Conservation (phyloP, 2,797 vertebrate genomes). For the Malacoctenus gilli region DNA sequence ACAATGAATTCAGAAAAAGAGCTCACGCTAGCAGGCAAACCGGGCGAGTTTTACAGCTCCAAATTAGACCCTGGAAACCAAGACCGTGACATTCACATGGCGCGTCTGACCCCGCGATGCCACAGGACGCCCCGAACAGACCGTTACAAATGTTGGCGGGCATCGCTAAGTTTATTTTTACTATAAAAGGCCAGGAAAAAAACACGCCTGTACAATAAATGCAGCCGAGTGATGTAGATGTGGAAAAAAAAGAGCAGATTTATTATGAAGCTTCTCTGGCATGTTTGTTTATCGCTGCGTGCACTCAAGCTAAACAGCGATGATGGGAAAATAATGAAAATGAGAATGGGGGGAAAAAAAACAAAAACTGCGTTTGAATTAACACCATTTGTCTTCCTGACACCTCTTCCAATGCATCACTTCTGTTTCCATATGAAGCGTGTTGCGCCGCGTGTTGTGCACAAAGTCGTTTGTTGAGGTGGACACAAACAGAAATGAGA, state of each 20-base stretch:
- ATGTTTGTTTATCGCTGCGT: slow-evolving; percentile 27
- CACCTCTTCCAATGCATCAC: slow-evolving; percentile 12
- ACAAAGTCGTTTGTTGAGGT: slow-evolving; percentile 1
- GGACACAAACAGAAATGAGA: not conserved
- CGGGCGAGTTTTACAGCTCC: too few species aligned
- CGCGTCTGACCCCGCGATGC: too few species aligned
- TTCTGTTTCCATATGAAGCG: slow-evolving; percentile 7
- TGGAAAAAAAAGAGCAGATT: slow-evolving; percentile 10
- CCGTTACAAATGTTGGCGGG: not conserved
- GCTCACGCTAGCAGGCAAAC: too few species aligned
- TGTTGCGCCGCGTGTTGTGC: not conserved
- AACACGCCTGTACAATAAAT: not conserved
- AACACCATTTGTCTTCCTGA: slow-evolving; percentile 45
- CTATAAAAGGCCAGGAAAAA: not conserved
- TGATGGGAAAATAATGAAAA: slow-evolving; percentile 13
- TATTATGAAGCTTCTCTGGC: slow-evolving; percentile 25
- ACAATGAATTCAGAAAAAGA: too few species aligned
- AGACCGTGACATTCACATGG: too few species aligned
- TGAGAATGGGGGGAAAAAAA: too few species aligned
- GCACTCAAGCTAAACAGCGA: slow-evolving; percentile 8
- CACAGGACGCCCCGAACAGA: not conserved
- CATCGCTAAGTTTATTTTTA: not conserved
- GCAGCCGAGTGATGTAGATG: slow-evolving; percentile 2
- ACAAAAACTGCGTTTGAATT: slow-evolving; percentile 10
- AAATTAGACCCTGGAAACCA: too few species aligned